A percentile compares a stretch with the other conserved stretches of the same genome.
Conservation (phyloP, 2,797 vertebrate species). For the Notolepis coatsorum region DNA sequence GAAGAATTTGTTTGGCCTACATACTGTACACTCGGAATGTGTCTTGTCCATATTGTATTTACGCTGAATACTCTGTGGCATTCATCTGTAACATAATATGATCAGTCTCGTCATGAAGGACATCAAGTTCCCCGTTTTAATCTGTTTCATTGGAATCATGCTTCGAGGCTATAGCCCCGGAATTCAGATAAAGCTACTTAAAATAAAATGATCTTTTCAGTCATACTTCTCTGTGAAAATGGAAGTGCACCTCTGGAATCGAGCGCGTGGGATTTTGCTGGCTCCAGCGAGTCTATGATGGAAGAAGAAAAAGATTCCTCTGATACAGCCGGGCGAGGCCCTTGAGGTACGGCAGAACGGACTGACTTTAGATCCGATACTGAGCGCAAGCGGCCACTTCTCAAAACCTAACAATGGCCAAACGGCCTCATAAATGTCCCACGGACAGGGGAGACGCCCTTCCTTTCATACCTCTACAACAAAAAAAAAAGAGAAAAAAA, state of each 20-base stretch:
- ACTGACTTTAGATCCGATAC: conserved; percentile 5
- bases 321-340: neutral
- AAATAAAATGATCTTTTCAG: too few relatives aligned
- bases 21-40: too few relatives aligned
- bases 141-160: too few relatives aligned
- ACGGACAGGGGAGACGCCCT: conserved; percentile 1
- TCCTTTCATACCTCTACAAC: neutral
- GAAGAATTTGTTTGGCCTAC: neutral
- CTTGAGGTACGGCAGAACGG: neutral
- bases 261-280: neutral
- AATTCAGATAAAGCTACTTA: too few relatives aligned
- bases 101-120: too few relatives aligned
- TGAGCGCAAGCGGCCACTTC: neutral
- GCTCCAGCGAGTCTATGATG: neutral
- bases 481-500: too few relatives aligned
- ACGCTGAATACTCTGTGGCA: too few relatives aligned
- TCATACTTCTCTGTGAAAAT: neutral
- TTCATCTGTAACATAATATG: too few relatives aligned
- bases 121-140: too few relatives aligned
- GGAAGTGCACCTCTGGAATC: neutral
- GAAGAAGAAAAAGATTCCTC: neutral
- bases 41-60: too few relatives aligned
- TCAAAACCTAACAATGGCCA: conserved; percentile 21
- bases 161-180: too few relatives aligned
- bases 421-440: neutral